Percentiles rank a stretch among this genome's conserved stretches.
Conservation (phyloP, 1,140 invertebrate species). For the Pinna nobilis region DNA sequence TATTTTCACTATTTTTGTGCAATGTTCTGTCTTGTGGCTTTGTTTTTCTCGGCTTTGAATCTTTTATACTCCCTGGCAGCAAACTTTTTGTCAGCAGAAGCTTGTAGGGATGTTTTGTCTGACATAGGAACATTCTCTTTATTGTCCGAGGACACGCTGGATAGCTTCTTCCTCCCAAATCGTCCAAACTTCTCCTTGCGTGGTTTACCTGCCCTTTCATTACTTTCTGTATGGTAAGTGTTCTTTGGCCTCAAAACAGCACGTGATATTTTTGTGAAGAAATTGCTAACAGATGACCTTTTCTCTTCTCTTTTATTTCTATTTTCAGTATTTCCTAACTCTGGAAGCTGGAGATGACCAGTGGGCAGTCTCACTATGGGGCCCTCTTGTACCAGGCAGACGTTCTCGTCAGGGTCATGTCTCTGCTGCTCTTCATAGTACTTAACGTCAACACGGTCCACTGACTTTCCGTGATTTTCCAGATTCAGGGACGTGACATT, state of each 20-base stretch:
- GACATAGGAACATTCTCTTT: constrained; percentile 11
- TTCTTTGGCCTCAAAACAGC: constrained; percentile 54
- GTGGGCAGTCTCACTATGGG: constrained; percentile 39
- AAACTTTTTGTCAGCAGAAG: constrained; percentile 7
- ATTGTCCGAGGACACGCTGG: not conserved
- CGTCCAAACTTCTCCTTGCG: constrained; percentile 5
- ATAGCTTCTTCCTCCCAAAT: constrained; percentile 10
- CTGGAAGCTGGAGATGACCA: constrained; percentile 3
- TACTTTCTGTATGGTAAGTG: not conserved
- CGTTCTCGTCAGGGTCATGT: constrained; percentile 5
- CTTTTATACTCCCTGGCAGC: constrained; percentile 9
- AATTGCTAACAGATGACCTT: constrained; percentile 52
- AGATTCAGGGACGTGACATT: constrained; percentile 58
- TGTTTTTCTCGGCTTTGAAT: constrained; percentile 14
- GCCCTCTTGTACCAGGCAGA: constrained; percentile 37
- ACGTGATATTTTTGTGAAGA: constrained; percentile 56
- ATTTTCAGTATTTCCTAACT: not conserved
- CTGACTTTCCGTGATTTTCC: constrained; percentile 47
- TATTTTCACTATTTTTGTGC: too few relatives aligned
- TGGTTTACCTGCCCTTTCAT: not conserved
- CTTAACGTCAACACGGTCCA: constrained; percentile 38
- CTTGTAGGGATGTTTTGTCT: not conserved
- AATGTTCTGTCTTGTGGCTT: too few relatives aligned
- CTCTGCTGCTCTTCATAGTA: constrained; percentile 32
- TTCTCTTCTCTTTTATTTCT: constrained; percentile 46